Conservation (phyloP, 1,140 invertebrate species). For the Calephelis virginiensis region DNA sequence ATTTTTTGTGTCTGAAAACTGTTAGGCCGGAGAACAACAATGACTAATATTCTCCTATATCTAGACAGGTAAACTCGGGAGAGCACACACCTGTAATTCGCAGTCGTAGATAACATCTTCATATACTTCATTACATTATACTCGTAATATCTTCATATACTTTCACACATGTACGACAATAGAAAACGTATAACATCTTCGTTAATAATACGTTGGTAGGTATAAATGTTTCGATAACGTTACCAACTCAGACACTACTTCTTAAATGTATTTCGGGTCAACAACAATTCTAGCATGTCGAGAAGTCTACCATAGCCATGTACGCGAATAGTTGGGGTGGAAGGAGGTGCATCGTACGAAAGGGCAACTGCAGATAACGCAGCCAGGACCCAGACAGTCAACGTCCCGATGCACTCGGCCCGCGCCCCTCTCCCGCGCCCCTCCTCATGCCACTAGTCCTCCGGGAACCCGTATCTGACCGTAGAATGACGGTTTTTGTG, state of each 20-base stretch:
- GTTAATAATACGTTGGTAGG: not conserved
- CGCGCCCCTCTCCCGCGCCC: conserved; percentile 32
- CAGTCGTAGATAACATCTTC: too few relatives aligned
- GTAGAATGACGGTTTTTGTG: conserved; percentile 64
- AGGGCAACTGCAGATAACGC: conserved; percentile 77
- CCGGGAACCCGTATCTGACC: conserved; percentile 70
- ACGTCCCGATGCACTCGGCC: conserved; percentile 71
- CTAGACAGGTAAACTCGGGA: too few relatives aligned
- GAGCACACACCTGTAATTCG: too few relatives aligned
- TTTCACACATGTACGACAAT: too few relatives aligned
- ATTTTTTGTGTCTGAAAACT: too few relatives aligned
- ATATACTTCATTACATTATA: too few relatives aligned
- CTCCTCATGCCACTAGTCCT: conserved; percentile 40
- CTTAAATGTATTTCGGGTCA: conserved; percentile 55
- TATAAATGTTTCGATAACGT: not conserved
- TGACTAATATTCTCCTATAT: too few relatives aligned
- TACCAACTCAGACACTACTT: conserved; percentile 13
- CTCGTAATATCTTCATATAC: too few relatives aligned
- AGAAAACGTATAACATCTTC: not conserved
- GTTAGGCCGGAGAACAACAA: too few relatives aligned
- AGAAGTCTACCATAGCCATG: conserved; percentile 62
- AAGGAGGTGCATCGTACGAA: conserved; percentile 73
- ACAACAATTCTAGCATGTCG: conserved; percentile 58
- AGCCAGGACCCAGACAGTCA: conserved; percentile 71
- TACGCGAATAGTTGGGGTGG: conserved; percentile 54